Evolutionary conservation across 92 coral and sea anemone species (phyloP), one percentile per base, ranked within the genome.

Genomic region (Phenganax marumi): DNA sequence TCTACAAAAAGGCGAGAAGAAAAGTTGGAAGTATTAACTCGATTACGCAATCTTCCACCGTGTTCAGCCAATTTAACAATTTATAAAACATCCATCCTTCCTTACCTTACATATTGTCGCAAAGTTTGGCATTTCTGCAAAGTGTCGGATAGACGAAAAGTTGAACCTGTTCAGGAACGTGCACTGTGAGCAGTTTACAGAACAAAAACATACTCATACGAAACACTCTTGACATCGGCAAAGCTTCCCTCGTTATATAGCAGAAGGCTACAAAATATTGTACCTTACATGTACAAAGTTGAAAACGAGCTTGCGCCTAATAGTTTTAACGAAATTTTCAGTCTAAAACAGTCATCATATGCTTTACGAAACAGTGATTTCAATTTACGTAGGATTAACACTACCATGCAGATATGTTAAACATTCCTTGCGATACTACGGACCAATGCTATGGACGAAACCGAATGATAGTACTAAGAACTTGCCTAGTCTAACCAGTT

Each of bases 371-470:
- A n/a, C n/a, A n/a, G n/a, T n/a, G n/a, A n/a, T n/a, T n/a, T n/a
- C n/a, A n/a, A n/a, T n/a, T n/a, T n/a, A n/a, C n/a, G 55, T 51
- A 51, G 55, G 12, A 7, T 51, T 46, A 51, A 51, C 12, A 51
- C 55, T 51, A 51, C 55, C n/a, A n/a, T n/a, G n/a, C 55, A 64
- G 61, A 54, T 80, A 80, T 65, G 75, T 75, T 43, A 80, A 65
- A 80, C 84, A 80, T 65, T 80, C 84, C 47, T 26, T 80, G 49
- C 51, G 84, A 43, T 80, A 80, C 73, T 60, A 48, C 52, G 84
- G 84, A 72, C 84, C 84, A 80, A 25, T 65, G 51, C 60, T 65
- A 55, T 80, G 84, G 84, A 58, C 84, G 66, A 80, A 64, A 64
- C 60, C 65, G 52, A 48, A 61, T 69, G 52, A 69, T n/a, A 0